Conservation (phyloP, 2,888 invertebrate genomes). For the Hypomecis punctinalis region DNA sequence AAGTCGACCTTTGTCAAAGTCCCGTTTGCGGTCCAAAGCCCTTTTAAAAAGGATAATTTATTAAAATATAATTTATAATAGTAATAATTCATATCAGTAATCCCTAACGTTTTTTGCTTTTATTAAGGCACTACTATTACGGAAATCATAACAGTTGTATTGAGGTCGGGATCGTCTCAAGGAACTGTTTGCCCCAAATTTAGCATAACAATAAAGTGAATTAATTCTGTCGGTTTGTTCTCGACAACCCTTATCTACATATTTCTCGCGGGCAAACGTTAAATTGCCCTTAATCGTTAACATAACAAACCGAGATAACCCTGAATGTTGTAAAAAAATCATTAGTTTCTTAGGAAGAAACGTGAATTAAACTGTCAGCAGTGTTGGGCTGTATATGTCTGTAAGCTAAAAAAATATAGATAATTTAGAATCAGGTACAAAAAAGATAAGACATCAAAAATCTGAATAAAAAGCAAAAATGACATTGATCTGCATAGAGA, state of each 20-base stretch:
- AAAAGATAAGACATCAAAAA: too few relatives aligned
- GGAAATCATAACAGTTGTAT: conserved; percentile 46
- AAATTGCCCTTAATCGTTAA: conserved; percentile 69
- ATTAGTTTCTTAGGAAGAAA: conserved; percentile 33
- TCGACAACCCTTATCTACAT: conserved; percentile 54
- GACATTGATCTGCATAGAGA: too few relatives aligned
- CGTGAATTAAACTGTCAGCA: too few relatives aligned
- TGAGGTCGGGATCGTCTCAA: conserved; percentile 40
- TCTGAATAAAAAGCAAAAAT: too few relatives aligned
- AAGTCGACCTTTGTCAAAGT: conserved; percentile 57
- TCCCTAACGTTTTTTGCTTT: conserved; percentile 45
- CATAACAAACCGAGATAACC: conserved; percentile 60
- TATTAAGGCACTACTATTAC: conserved; percentile 39
- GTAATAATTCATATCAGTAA: conserved; percentile 59
- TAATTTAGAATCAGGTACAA: too few relatives aligned
- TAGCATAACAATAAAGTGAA: conserved; percentile 71
- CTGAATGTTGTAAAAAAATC: conserved; percentile 42
- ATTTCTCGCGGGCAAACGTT: conserved; percentile 65
- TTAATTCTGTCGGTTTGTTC: conserved; percentile 58
- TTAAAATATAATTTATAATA: conserved; percentile 60
- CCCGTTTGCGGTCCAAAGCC: conserved; percentile 52
- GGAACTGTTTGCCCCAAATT: conserved; percentile 54
- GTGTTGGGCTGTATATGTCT: too few relatives aligned
- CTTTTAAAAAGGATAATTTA: conserved; percentile 52
- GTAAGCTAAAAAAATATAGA: too few relatives aligned